These are phyloP conservation scores for Pecten maximus DNA, from an alignment of 2,888 invertebrate genomes.

Conservation along the genomic window DNA sequence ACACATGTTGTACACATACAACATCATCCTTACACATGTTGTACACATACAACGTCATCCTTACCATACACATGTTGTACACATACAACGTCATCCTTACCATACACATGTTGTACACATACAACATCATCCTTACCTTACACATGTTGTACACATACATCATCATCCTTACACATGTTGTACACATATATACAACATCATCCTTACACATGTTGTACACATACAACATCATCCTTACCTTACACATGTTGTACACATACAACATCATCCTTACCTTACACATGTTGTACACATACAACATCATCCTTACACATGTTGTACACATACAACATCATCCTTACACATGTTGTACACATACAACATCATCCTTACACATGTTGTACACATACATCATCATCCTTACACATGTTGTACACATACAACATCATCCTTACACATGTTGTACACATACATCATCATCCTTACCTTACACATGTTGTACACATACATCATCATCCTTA, in stretches of 20 bases:
- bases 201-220: no score
- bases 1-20: neutral
- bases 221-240: constrained; percentile 6
- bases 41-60: neutral
- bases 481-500: neutral
- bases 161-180: neutral
- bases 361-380: neutral
- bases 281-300: neutral
- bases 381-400: neutral
- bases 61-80: no score
- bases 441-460: neutral
- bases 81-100: neutral
- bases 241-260: neutral
- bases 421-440: neutral
- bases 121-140: neutral
- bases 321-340: neutral
- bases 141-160: neutral
- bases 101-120: neutral
- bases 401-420: neutral
- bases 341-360: neutral
- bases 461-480: no score
- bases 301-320: neutral
- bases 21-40: neutral
- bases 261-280: neutral
- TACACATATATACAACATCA: neutral